Conservation (phyloP, 2,797 vertebrate genomes). For the Cuculus canorus region DNA sequence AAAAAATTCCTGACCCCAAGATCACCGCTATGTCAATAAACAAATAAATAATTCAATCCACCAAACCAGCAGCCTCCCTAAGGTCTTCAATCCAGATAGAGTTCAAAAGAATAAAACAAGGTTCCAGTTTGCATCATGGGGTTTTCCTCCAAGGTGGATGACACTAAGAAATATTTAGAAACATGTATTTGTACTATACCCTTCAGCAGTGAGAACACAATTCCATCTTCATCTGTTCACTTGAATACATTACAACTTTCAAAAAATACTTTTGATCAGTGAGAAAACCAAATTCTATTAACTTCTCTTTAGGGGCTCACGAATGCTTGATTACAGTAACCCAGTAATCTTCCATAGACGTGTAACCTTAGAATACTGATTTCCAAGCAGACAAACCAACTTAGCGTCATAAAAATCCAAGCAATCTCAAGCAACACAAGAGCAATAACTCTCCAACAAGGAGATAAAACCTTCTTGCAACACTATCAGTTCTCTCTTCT, state of each 20-base stretch:
- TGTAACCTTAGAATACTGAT: not conserved
- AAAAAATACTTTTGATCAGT: not conserved
- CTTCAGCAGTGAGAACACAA: not conserved
- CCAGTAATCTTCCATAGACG: not conserved
- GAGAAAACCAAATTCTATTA: not conserved
- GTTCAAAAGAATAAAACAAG: not conserved
- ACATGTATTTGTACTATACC: not conserved
- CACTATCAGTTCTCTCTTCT: not conserved
- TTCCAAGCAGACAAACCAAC: not conserved
- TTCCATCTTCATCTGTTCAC: not conserved
- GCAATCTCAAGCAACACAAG: not conserved
- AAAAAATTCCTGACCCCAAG: not conserved
- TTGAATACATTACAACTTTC: not conserved
- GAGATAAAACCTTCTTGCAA: not conserved
- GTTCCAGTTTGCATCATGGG: not conserved
- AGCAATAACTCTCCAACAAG: not conserved
- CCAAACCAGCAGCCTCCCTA: not conserved
- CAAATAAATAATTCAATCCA: not conserved
- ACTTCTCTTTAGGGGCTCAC: not conserved
- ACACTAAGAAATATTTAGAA: not conserved
- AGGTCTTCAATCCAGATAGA: not conserved
- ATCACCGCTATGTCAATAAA: not conserved
- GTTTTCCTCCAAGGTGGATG: not conserved
- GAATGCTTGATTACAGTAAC: not conserved
- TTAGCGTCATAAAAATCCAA: not conserved